Evolutionary conservation across 2,113 vertebrate species (phyloP).

Genomic region (Chaetodon trifascialis): DNA sequence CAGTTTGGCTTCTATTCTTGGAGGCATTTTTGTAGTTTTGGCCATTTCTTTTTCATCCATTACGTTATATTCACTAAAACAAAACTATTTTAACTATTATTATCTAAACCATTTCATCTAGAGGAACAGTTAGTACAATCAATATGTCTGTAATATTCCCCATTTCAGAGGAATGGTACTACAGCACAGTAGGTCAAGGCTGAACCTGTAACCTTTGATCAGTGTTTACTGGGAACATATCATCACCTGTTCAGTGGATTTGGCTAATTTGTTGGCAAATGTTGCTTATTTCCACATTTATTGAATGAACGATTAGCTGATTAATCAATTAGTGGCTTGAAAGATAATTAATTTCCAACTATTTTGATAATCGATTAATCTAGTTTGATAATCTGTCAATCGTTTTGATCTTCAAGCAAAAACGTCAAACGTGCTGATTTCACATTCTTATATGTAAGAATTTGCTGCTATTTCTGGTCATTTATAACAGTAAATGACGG

Average conservation of each 20-base stretch:
- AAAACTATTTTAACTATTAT: not conserved
- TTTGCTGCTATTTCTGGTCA: too few species aligned
- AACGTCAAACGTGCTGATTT: too few species aligned
- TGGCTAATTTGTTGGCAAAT: not conserved
- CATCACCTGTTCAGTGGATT: too few species aligned
- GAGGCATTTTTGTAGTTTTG: not conserved
- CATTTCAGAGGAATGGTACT: not conserved
- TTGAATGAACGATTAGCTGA: too few species aligned
- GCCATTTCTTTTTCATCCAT: not conserved
- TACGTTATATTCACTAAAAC: not conserved
- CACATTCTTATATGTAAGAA: too few species aligned
- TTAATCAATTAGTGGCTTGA: too few species aligned
- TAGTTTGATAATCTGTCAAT: too few species aligned
- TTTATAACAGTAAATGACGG: too few species aligned
- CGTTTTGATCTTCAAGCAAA: too few species aligned
- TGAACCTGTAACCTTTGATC: not conserved
- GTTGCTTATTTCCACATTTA: not conserved
- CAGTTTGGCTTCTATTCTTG: not conserved
- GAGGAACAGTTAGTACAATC: not conserved
- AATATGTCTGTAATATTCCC: not conserved
- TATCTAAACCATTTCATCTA: not conserved
- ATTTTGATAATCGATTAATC: too few species aligned
- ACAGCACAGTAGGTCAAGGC: not conserved
- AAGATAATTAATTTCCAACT: too few species aligned
- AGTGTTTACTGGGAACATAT: not conserved